Evolutionary conservation across 2,797 vertebrate genomes (phyloP).

Genomic region (Clarias fuscus): DNA sequence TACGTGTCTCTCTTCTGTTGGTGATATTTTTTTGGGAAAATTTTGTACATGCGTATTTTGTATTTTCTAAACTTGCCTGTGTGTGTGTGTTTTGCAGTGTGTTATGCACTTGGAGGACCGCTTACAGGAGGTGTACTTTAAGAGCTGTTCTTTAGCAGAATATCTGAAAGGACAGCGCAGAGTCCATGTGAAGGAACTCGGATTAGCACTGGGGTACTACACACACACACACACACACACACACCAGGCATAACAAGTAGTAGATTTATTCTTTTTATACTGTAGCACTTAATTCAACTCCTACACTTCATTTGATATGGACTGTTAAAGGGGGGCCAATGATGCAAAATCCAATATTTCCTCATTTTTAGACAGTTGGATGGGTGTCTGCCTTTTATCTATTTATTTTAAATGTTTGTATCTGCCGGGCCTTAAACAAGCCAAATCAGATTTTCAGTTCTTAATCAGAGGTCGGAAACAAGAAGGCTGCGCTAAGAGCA

Average conservation of each 20-base stretch:
- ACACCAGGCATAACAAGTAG: neutral
- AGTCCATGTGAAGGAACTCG: conserved; percentile 83
- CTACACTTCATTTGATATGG: neutral
- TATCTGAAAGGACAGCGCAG: conserved; percentile 83
- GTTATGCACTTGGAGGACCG: conserved; percentile 87
- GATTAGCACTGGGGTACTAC: conserved; percentile 78
- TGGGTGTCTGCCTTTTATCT: too few species aligned
- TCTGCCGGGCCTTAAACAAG: too few species aligned
- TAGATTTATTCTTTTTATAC: too few species aligned
- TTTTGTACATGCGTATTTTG: neutral
- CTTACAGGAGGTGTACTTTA: conserved; percentile 85
- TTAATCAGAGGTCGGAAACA: too few species aligned
- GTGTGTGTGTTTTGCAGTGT: conserved; percentile 68
- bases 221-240: neutral
- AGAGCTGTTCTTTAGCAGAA: conserved; percentile 87
- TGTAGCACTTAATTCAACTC: neutral
- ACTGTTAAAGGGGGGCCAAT: too few species aligned
- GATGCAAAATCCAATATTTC: too few species aligned
- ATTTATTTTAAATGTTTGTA: too few species aligned
- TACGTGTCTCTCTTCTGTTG: conserved; percentile 64
- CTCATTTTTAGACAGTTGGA: too few species aligned
- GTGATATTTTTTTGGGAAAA: neutral
- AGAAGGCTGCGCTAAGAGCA: too few species aligned
- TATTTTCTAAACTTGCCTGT: neutral
- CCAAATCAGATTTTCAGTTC: too few species aligned